Base-by-base conservation (phyloP, 2,888 invertebrate species). In the Acleris sparsana region DNA sequence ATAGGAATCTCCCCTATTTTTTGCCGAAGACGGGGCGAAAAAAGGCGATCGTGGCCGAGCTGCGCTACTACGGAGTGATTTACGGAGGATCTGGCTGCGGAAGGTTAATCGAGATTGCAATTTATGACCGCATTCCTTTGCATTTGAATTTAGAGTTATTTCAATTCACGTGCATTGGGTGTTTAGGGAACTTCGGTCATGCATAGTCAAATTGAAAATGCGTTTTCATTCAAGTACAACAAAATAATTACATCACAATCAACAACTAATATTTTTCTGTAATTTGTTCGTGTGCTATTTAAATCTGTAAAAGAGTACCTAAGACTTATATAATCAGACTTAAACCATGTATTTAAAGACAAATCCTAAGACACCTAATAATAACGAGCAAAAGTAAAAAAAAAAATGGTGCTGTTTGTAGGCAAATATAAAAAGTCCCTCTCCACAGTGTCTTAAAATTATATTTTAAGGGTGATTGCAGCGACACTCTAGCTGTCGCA, bases 1-100 rank as follows among this genome's bases (percentile, higher is more conserved):
- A 95, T 95, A 95, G 94, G 94, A 93, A 95, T 95, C 95, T 95
- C 94, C 94, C 94, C 94, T 92, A 93, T 92, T 92, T 93, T 86
- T 91, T 88, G 80, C 78, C 76, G 85, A 85, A 86, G 82, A 78
- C 85, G 82, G 89, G 90, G 88, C 80, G 87, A 84, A 82, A 89
- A 91, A 91, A 89, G 87, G 79, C 89, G 91, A 91, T 91, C 89
- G 91, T 85, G 87, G 89, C 87, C 79, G 77, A 85, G 80, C 59
- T 79, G 63, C 65, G 53, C 61, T 71, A 84, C 74, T 85, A 75
- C 86, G 84, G 90, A 89, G 73, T 33, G 59, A 67, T 67, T 62
- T 69, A 70, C 65, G 69, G 69, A 71, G 76, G 77, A 77, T 75
- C 61, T 62, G 62, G 61, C 53, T 66, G 61, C 53, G 52, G 77